Evolutionary conservation across 2,113 vertebrate genomes (phyloP), one percentile per base, ranked within the genome.

Genomic region (Cynoglossus semilaevis): DNA sequence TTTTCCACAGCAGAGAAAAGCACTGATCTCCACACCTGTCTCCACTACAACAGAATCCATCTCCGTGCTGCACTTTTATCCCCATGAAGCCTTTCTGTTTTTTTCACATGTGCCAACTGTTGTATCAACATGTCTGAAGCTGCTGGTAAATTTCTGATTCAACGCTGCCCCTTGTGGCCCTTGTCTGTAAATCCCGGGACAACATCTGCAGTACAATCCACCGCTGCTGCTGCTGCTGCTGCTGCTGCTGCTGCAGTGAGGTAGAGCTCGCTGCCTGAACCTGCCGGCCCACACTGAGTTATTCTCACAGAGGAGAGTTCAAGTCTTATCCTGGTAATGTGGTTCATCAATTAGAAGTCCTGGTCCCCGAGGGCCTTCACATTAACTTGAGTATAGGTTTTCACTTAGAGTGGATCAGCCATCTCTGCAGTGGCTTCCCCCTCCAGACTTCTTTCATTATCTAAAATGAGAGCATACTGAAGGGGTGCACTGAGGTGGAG

Each of bases 351-450:
- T 89, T 89, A 87, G 76, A 77, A 80, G 83, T 76, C 81, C 80
- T 81, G 35, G 22, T 85, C 85, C 84, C 83, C 73, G 80, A 74
- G 87, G 85, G 75, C 79, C 62, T 80, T 89, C 85, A 85, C 85
- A 88, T 88, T 89, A 88, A 87, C 84, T 89, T 83, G 84, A 89
- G 84, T 89, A 89, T 89, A 89, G 87, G 87, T 89, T 89, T 88
- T 89, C 85, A 84, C 84, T 89, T 87, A 87, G 84, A 87, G 81
- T 66, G 80, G 87, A 89, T 89, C 85, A 86, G 82, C 81, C 85
- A 85, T 83, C 84, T 84, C 83, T 81, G 77, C 84, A 68, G 85
- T 76, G 74, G 77, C 74, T 80, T 79, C 63, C 85, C 83, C 84
- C 82, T 84, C 57, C 76, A 89, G 84, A 84, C 74, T 78, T 84